Percentiles rank a stretch among this genome's conserved stretches.
phyloP scores from a whole-genome alignment of 2,888 invertebrate species.

The Drosophila borborema region DNA sequence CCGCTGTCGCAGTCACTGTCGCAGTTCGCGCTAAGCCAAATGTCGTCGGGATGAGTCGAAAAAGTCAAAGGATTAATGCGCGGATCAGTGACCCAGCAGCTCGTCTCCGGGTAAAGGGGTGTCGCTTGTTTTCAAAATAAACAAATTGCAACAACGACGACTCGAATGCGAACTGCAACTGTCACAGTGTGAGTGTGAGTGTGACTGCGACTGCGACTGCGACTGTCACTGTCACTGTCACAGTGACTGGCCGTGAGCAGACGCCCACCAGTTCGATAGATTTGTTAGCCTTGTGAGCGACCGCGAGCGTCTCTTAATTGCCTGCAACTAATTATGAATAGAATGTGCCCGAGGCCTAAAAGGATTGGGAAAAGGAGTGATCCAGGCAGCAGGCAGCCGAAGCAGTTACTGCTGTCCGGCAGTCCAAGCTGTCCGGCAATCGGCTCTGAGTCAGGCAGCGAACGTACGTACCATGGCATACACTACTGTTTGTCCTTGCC shows the following conservation, averaged over 20 bases:
- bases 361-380: constrained; percentile 68
- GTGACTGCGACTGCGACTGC: no score
- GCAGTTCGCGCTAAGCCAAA: constrained; percentile 14
- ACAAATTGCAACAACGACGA: constrained; percentile 73
- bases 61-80: constrained; percentile 77
- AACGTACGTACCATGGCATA: not conserved
- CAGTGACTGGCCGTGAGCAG: constrained; percentile 2
- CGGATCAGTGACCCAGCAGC: constrained; percentile 45
- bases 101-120: constrained; percentile 68
- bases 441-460: not conserved
- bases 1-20: not conserved
- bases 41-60: constrained; percentile 52
- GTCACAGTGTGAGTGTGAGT: no score
- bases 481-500: constrained; percentile 82
- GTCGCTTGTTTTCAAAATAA: constrained; percentile 80
- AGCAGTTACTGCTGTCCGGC: not conserved
- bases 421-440: not conserved
- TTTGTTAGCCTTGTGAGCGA: constrained; percentile 59
- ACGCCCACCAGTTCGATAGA: constrained; percentile 27
- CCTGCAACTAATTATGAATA: constrained; percentile 81
- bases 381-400: constrained; percentile 8
- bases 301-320: constrained; percentile 74
- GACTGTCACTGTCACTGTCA: not conserved
- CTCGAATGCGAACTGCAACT: not conserved
- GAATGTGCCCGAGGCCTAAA: constrained; percentile 29